Evolutionary conservation across 1,140 invertebrate genomes (phyloP).

Genomic region (Chymomyza costata): DNA sequence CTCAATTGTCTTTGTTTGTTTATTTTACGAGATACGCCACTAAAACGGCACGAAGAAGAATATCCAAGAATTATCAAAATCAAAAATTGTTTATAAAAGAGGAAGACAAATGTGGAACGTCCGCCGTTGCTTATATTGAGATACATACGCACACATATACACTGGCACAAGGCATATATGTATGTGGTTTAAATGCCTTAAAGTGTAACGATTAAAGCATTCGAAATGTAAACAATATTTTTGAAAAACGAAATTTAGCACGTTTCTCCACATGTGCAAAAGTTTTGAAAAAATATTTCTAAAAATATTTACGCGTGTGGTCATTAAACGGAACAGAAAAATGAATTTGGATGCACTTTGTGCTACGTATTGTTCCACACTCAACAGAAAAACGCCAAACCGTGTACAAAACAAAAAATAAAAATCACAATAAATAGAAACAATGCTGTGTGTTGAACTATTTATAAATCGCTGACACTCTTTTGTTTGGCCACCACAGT

Average conservation of each 20-base stretch:
- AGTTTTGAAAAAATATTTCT: constrained; percentile 58
- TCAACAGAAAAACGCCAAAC: constrained; percentile 1
- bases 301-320: constrained; percentile 59
- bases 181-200: constrained; percentile 43
- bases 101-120: constrained; percentile 69
- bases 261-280: constrained; percentile 70
- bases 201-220: constrained; percentile 71
- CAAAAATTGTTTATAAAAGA: constrained; percentile 67
- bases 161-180: background rate
- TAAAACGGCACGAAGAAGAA: constrained; percentile 62
- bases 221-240: constrained; percentile 64
- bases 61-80: constrained; percentile 65
- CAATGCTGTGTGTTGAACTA: constrained; percentile 61
- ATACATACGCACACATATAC: constrained; percentile 10
- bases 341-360: constrained; percentile 45
- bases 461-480: constrained; percentile 68
- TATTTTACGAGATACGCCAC: constrained; percentile 55
- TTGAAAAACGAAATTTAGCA: constrained; percentile 61
- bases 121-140: constrained; percentile 24
- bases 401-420: constrained; percentile 26
- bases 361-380: constrained; percentile 17
- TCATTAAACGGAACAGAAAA: constrained; percentile 33
- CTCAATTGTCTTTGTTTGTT: constrained; percentile 65
- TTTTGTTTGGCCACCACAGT: constrained; percentile 45
- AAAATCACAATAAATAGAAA: constrained; percentile 63